Base-by-base conservation (phyloP, 92 coral and sea anemone genomes). In the Ricordea florida region DNA sequence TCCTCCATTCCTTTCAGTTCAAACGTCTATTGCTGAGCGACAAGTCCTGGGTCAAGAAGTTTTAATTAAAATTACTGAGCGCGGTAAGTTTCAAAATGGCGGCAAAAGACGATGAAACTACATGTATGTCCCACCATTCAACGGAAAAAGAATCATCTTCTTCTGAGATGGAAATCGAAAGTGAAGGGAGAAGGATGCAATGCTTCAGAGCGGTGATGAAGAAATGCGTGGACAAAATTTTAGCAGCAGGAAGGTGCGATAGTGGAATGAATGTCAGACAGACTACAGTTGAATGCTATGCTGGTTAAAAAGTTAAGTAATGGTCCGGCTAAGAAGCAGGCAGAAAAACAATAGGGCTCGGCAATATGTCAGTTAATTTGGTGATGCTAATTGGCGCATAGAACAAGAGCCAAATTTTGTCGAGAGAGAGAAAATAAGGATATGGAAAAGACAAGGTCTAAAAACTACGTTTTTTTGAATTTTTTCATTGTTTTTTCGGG, bases 151-250 rank as follows among this genome's bases (percentile, higher is more conserved):
- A 68, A 48, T 23, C 31, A 27, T 28, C 26, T 6, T 29, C 47
- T 17, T n/a, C 17, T 8, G 84, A 74, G 13, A 45, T 43, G 28
- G 52, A 32, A 35, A 81, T 67, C 6, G 81, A 57, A 29, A 49
- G 33, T 41, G 82, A 80, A 35, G 87, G 78, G 23, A 77, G 53
- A 58, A 69, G 88, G 23, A 84, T 73, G 83, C 33, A 42, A 29
- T 20, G 43, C 34, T 87, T 94, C 59, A 76, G 79, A 49, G 74
- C 55, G 20, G 66, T 83, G 18, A 71, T 94, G 82, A 80, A 62
- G 57, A 91, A 66, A 66, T 87, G 93, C 62, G 40, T 89, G 49
- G 79, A 91, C 25, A 88, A 85, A 85, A 86, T 92, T 25, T 67
- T 91, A 69, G 86, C 85, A 15, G 74, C 98, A 40, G 85, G 85